Conservation (phyloP, 1,140 invertebrate genomes). For the Diorhabda carinulata region DNA sequence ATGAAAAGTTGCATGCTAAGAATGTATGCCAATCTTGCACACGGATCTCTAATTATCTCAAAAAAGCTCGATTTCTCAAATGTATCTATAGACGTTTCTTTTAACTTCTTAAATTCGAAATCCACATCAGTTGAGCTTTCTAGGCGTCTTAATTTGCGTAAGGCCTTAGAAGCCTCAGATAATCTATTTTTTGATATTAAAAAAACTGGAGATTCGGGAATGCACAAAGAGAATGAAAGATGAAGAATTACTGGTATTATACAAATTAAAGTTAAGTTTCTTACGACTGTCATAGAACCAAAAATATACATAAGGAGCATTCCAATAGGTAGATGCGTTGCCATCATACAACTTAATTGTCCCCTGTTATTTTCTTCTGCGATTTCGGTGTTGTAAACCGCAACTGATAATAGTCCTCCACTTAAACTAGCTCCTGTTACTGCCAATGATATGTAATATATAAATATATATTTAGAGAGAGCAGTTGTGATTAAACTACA, state of each 20-base stretch:
- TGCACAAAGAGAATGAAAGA: conserved; percentile 60
- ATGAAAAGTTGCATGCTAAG: conserved; percentile 66
- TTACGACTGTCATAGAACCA: conserved; percentile 59
- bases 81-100: conserved; percentile 50
- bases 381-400: conserved; percentile 53
- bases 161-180: conserved; percentile 57
- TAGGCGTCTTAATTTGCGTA: conserved; percentile 64
- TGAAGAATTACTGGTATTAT: conserved; percentile 60
- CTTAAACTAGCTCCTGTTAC: conserved; percentile 49
- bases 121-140: conserved; percentile 53
- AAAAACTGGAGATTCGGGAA: conserved; percentile 81
- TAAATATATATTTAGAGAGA: conserved; percentile 39
- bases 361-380: conserved; percentile 44
- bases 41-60: conserved; percentile 56
- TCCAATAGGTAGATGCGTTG: conserved; percentile 48
- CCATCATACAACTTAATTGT: conserved; percentile 57
- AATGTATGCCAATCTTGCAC: conserved; percentile 61
- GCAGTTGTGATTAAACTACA: conserved; percentile 46
- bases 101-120: conserved; percentile 56
- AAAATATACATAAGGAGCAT: conserved; percentile 51
- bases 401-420: conserved; percentile 49
- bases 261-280: conserved; percentile 60
- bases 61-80: conserved; percentile 51
- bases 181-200: conserved; percentile 57
- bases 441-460: conserved; percentile 46